Base-by-base conservation (phyloP, 2,797 vertebrate species). In the Lepus townsendii region DNA sequence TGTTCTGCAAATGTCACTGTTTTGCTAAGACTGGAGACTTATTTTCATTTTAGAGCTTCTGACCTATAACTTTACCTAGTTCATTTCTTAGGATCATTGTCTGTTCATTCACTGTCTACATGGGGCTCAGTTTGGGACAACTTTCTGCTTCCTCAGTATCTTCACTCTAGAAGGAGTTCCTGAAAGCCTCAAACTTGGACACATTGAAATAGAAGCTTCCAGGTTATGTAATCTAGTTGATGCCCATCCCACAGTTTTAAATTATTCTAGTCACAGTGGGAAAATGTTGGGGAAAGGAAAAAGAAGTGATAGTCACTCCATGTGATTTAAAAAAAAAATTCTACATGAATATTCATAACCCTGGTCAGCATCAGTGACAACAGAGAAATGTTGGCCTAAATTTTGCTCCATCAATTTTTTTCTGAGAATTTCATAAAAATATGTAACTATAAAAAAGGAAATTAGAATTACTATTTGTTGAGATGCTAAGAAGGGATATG, bases 311-410 rank as follows among this genome's bases (percentile, higher is more conserved):
- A 79, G 57, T 75, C 32, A 73, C 42, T 92, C 63, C 27, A 24
- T 75, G 65, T 93, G 79, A 79, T 72, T 93, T 89, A 54, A n/a
- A 66, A 38, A 72, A 75, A 75, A 52, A 54, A 32, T 65, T 83
- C 71, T 71, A 24, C n/a, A 63, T 93, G 83, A 93, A 95, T 96
- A 95, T 95, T 90, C 73, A 95, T 82, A 42, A 60, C 27, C n/a
- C 60, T 87, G 22, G 3, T 54, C 65, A 83, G 62, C 16, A 50
- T 22, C 42, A 57, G 79, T 66, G 63, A 73, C 16, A 47, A 76
- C 47, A 38, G 32, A 91, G 68, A 72, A 75, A 94, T 83, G 19
- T 50, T 84, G 88, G 76, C 78, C 60, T 88, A 87, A 73, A 60
- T 54, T 79, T 82, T 93, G 76, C 32, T 94, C 47, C 60, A 17